Base-by-base conservation (phyloP, 1,140 invertebrate species). In the Steinernema khuongi region DNA sequence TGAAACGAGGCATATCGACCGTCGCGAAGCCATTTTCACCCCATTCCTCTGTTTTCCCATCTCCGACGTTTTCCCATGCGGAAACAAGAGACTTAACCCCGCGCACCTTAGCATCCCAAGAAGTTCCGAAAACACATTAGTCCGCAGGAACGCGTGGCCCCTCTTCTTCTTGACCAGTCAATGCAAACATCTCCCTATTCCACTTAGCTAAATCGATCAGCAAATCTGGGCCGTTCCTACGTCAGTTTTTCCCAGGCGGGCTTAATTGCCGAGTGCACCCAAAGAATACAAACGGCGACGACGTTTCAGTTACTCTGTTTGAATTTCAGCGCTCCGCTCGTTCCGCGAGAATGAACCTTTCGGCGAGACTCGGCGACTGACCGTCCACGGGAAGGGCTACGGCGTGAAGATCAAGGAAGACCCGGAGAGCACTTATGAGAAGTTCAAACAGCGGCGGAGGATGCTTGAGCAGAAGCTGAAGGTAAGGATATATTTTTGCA, bases 381-480 rank as follows among this genome's bases (percentile, higher is more conserved):
- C 68, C 17, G 33, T 69, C 7, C 60, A 74, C 30, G 71, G 74
- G n/a, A 79, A 79, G 50, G 79, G 79, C n/a, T 79, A 79, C 74
- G 79, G 79, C 1, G 74, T 79, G 31, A 50, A 77, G 30, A n/a
- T 71, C 44, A 31, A 17, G n/a, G n/a, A n/a, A n/a, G 70, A 73
- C 50, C 44, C 71, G 1, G 72, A 80, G 60, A 75, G 69, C 1
- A 71, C 72, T n/a, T 79, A 79, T 18, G 29, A 78, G 30, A 32
- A 74, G 22, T 83, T 66, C 60, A 77, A 70, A 33, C 31, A n/a
- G 32, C 17, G 80, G 1, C 67, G 67, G 41, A 31, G 31, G 26
- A 50, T 81, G 1, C 26, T 68, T 18, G 72, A 81, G 28, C 74
- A 74, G 1, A 71, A 81, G 44, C 31, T 83, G 44, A 71, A 73